A percentile compares a stretch with the other conserved stretches of the same genome.
These are phyloP conservation scores for Drosophila quinaria DNA, from an alignment of 2,888 invertebrate genomes.

Conservation along the genomic window DNA sequence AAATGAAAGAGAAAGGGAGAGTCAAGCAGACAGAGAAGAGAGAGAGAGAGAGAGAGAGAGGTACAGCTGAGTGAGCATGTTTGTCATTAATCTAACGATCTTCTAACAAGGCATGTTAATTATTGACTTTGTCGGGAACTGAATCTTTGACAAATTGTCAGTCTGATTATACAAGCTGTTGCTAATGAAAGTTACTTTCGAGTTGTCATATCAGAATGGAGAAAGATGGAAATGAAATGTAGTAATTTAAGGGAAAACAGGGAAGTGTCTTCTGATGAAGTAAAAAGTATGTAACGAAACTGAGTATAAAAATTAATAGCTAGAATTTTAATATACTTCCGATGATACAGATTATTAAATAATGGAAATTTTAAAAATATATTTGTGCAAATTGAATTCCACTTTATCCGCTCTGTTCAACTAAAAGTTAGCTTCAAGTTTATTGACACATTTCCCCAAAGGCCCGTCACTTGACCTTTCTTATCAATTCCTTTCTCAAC, in stretches of 20 bases:
- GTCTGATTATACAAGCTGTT: conserved; percentile 25
- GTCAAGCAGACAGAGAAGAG: not conserved
- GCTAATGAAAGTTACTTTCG: conserved; percentile 7
- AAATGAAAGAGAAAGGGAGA: not conserved
- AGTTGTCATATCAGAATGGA: not conserved
- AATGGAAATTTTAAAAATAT: too few relatives aligned
- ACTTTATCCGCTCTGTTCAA: not conserved
- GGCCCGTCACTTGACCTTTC: not conserved
- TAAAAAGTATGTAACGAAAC: not conserved
- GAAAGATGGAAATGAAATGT: not conserved
- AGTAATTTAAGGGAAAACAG: not conserved
- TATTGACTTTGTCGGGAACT: conserved; percentile 42
- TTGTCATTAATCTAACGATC: conserved; percentile 58
- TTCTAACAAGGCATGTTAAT: conserved; percentile 59
- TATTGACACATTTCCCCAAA: not conserved
- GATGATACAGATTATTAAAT: too few relatives aligned
- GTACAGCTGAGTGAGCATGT: conserved; percentile 42
- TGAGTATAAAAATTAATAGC: not conserved
- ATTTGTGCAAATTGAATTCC: not conserved
- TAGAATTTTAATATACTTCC: not conserved
- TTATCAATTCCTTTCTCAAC: not conserved
- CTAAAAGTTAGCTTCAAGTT: not conserved
- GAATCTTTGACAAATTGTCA: conserved; percentile 54
- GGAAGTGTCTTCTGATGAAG: not conserved
- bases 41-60: not conserved